Base-by-base conservation (phyloP, 2,888 invertebrate genomes). In the Erebia aethiops region DNA sequence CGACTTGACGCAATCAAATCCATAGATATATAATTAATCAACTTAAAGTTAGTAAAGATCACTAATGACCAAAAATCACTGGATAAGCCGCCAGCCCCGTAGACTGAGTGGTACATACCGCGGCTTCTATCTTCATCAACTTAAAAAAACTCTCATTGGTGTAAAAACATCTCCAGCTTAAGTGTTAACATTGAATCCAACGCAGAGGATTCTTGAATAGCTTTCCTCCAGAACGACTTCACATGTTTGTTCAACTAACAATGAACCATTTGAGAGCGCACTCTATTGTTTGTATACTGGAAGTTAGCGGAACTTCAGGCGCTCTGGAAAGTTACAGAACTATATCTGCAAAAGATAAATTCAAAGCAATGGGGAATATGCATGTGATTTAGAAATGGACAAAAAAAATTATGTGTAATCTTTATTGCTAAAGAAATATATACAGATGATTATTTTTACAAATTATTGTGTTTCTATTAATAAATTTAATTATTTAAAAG, bases 291-390 rank as follows among this genome's bases (percentile, higher is more conserved):
- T 77, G 74, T 74, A 66, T 71, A 70, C 70, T 67, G 65, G 69
- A 76, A 76, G 75, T 76, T 75, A 72, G 75, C 61, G 74, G 67
- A 76, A 76, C 72, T 75, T 76, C 71, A 65, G 71, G 26, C 71
- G 46, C 70, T 67, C 69, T 64, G 62, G 46, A 72, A 74, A 75
- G 68, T 72, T 76, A 46, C 58, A 67, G 46, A 56, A 67, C 67
- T 69, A 67, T 52, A 67, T 56, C 66, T 69, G 63, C 57, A 72
- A 71, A 70, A 72, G 70, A 71, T 74, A 74, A 74, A 69, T 60
- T 56, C 70, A 46, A 60, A 69, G 69, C 62, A 72, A 66, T n/a
- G n/a, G n/a, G n/a, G n/a, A n/a, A n/a, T n/a, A n/a, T n/a, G n/a
- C n/a, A n/a, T n/a, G n/a, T n/a, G n/a, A n/a, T n/a, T n/a, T n/a